Base-by-base conservation (phyloP, 2,797 vertebrate genomes). In the Cirrhinus molitorella region DNA sequence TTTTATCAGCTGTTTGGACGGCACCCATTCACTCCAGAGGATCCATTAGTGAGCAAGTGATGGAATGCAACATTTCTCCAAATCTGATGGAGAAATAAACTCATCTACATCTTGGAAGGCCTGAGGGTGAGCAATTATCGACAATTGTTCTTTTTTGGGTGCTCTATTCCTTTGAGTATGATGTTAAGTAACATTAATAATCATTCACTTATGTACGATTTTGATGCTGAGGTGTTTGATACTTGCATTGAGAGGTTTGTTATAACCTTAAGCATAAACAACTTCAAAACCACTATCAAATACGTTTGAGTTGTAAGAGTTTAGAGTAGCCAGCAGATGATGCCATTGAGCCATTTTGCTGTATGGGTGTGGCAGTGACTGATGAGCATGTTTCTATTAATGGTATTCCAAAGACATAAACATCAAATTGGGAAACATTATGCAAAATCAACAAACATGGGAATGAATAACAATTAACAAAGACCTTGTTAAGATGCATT, bases 261-360 rank as follows among this genome's bases (percentile, higher is more conserved):
- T n/a, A n/a, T n/a, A n/a, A n/a, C n/a, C n/a, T n/a, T n/a, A n/a
- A n/a, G n/a, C n/a, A n/a, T n/a, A n/a, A n/a, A n/a, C n/a, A n/a
- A n/a, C n/a, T n/a, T n/a, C n/a, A n/a, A n/a, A n/a, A n/a, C n/a
- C n/a, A n/a, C n/a, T n/a, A n/a, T n/a, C n/a, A n/a, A n/a, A n/a
- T n/a, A n/a, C n/a, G n/a, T n/a, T 14, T 34, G 11, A 37, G 53
- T 47, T 47, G 4, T 34, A n/a, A 47, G 1, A 34, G 70, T 47
- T 45, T 21, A 72, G 2, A n/a, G 13, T 5, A 66, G 63, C 67
- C 83, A 80, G 68, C 34, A 80, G 83, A 66, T 79, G 76, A 61
- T 70, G 16, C 11, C 57, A 84, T 78, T 45, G 47, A 5, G 8
- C 28, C 0, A 0, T 17, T 7, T n/a, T 72, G 68, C 5, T n/a